Evolutionary conservation across 2,797 vertebrate genomes (phyloP).

Genomic region (Petrocephalus schoutedeni): DNA sequence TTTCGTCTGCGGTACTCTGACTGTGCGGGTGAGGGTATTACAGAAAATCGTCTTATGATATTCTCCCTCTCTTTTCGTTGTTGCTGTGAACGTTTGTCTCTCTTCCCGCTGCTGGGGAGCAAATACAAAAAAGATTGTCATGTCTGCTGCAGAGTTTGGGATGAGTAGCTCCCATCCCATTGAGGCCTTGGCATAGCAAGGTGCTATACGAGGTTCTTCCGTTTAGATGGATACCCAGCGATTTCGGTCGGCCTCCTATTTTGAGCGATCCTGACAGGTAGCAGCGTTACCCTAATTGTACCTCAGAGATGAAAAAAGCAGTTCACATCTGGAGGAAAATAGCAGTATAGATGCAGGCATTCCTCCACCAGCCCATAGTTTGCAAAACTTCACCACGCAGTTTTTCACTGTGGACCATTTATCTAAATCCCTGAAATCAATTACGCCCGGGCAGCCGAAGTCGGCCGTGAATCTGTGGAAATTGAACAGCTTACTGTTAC

Average conservation of each 20-base stretch:
- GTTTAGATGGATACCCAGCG: neutral
- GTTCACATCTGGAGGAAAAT: neutral
- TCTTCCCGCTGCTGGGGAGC: neutral
- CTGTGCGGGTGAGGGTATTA: neutral
- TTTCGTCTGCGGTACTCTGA: no score
- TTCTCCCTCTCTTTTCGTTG: neutral
- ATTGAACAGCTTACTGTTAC: slow-evolving; percentile 45
- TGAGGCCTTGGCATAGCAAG: neutral
- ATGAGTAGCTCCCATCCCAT: neutral
- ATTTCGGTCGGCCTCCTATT: neutral
- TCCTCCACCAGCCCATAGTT: neutral
- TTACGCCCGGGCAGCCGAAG: slow-evolving; percentile 32
- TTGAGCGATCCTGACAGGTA: neutral
- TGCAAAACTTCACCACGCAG: neutral
- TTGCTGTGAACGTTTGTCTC: neutral
- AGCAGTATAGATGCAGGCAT: neutral
- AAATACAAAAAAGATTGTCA: neutral
- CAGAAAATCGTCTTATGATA: neutral
- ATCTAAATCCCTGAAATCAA: slow-evolving; percentile 45
- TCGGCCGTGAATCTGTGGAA: slow-evolving; percentile 40
- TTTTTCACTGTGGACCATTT: slow-evolving; percentile 27
- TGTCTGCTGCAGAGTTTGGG: neutral
- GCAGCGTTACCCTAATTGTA: neutral
- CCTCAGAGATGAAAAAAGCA: neutral
- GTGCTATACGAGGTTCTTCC: neutral